Evolutionary conservation across 2,797 vertebrate genomes (phyloP), one percentile per base, ranked within the genome.

Genomic region (Microchirus variegatus): DNA sequence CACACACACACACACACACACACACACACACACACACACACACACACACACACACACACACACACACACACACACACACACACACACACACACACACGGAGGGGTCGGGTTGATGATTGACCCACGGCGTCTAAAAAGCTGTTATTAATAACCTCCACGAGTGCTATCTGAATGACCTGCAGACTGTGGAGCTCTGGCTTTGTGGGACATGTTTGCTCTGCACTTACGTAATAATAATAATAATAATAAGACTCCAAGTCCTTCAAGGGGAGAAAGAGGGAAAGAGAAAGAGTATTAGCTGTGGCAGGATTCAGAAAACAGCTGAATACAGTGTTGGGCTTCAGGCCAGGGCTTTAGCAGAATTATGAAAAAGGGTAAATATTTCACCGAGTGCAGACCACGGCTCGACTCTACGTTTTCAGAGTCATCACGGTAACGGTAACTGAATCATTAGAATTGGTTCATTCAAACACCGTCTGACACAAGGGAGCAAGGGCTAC

Each of bases 281-380:
- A 45, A 36, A 40, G 45, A n/a, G 45, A 44, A 55, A n/a, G 15
- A 47, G 68, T 5, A 13, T n/a, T 13, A 0, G 9, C 41, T 67
- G 6, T 38, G 37, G 5, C 42, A 43, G 42, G n/a, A 43, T 9
- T 9, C 59, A 7, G 12, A 41, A 57, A 53, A 44, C 69, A 49
- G 75, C 53, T 12, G 55, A 79, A 49, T 12, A 55, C 59, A 51
- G 73, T 0, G 15, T 47, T 0, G 18, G 88, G 85, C 67, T 10
- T 10, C 52, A 2, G 38, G 83, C 84, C 82, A 84, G 63, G 63
- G 60, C 67, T 59, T 55, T 10, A 56, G 13, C 65, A 75, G 83
- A 83, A 80, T 81, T 80, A 82, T 59, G 70, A 63, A 45, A 12
- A 54, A 43, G 2, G 12, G n/a, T 13, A 43, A 52, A 43, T 40